These are phyloP conservation scores for Barypeithes pellucidus DNA, from an alignment of 2,888 invertebrate species.

Conservation along the genomic window DNA sequence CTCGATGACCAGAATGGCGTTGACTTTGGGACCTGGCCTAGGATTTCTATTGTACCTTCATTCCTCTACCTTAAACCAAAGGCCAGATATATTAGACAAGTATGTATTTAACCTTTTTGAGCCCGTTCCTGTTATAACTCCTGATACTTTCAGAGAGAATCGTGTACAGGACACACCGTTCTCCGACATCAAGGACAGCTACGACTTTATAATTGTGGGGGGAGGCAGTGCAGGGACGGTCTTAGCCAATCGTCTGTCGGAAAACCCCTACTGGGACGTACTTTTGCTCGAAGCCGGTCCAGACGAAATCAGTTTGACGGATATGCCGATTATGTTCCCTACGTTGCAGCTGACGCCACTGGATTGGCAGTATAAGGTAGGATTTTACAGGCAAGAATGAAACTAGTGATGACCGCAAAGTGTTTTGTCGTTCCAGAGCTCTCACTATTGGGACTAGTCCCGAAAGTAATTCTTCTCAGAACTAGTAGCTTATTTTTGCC, in stretches of 20 bases:
- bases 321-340: conserved; percentile 82
- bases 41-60: conserved; percentile 78
- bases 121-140: no score
- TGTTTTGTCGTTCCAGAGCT: no score
- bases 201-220: conserved; percentile 88
- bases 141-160: conserved; percentile 66
- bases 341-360: conserved; percentile 81
- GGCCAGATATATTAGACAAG: conserved; percentile 83
- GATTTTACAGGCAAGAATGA: not conserved
- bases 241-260: conserved; percentile 84
- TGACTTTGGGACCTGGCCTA: conserved; percentile 79
- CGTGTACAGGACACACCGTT: conserved; percentile 75
- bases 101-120: no score
- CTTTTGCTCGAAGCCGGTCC: conserved; percentile 84
- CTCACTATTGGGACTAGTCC: no score
- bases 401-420: no score
- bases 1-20: conserved; percentile 78
- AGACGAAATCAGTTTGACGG: conserved; percentile 76
- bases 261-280: conserved; percentile 81
- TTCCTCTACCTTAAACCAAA: conserved; percentile 76
- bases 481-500: no score
- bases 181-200: conserved; percentile 74
- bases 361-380: conserved; percentile 83
- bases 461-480: no score
- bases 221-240: conserved; percentile 89